Percentiles rank a stretch among this genome's conserved stretches.
These are phyloP conservation scores for Myotis yumanensis DNA, from an alignment of 2,113 vertebrate genomes.

Conservation along the genomic window DNA sequence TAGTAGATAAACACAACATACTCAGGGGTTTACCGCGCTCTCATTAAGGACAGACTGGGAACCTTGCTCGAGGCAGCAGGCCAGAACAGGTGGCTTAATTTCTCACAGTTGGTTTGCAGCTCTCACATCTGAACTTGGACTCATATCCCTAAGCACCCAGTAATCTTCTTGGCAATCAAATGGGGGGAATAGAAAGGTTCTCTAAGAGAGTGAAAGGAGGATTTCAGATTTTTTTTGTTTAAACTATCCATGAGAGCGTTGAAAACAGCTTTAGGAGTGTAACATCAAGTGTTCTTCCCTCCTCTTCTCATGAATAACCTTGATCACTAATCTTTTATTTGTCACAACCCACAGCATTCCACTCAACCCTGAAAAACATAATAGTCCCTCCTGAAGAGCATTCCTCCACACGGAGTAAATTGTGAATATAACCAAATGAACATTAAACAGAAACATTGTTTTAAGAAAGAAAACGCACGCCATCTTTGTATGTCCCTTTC, in stretches of 20 bases:
- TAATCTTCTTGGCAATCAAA: neutral
- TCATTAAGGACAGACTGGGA: neutral
- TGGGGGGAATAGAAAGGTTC: neutral
- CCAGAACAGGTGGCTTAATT: neutral
- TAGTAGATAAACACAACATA: neutral
- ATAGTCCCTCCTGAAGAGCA: neutral
- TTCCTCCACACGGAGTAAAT: neutral
- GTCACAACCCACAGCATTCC: neutral
- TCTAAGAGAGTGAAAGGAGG: neutral
- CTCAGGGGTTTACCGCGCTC: neutral
- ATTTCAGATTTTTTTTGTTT: neutral
- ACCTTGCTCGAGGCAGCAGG: neutral
- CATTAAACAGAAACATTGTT: neutral
- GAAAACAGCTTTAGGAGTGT: conserved; percentile 29
- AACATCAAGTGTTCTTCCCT: neutral
- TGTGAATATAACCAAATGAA: neutral
- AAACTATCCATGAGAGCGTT: neutral
- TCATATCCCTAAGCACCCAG: neutral
- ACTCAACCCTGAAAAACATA: neutral
- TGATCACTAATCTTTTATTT: neutral
- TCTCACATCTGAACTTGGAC: neutral
- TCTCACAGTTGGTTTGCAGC: neutral
- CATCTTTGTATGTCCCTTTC: neutral
- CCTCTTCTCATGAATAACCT: neutral
- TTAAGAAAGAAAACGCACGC: neutral